A percentile compares a stretch with the other conserved stretches of the same genome.
phyloP scores from a whole-genome alignment of 2,797 vertebrate species.

The Chelon labrosus region DNA sequence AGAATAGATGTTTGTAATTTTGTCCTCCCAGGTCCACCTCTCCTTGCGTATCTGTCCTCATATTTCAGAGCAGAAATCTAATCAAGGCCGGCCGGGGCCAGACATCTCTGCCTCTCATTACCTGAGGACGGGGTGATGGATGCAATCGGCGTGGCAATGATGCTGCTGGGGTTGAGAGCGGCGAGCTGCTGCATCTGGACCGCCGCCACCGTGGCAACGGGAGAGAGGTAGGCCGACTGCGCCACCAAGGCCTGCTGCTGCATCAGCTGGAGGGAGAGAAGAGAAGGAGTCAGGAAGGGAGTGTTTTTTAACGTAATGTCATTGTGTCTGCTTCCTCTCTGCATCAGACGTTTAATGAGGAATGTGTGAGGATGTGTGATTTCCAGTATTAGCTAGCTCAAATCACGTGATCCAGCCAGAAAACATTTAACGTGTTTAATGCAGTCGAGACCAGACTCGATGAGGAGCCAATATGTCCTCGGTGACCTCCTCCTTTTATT shows the following conservation, averaged over 20 bases:
- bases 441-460: constrained; percentile 19
- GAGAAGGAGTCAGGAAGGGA: not conserved
- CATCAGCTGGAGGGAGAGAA: constrained; percentile 85
- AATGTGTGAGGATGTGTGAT: constrained; percentile 2
- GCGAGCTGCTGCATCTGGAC: constrained; percentile 97
- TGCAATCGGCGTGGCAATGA: constrained; percentile 92
- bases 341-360: not conserved
- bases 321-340: not conserved
- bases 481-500: constrained; percentile 28
- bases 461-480: constrained; percentile 18
- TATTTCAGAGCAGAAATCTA: constrained; percentile 77
- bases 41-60: constrained; percentile 61
- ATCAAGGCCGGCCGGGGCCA: constrained; percentile 61
- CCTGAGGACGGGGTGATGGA: constrained; percentile 88
- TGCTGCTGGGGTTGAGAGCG: constrained; percentile 92
- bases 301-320: constrained; percentile 9
- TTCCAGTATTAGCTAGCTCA: constrained; percentile 14
- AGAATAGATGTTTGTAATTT: constrained; percentile 60
- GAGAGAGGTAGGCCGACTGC: constrained; percentile 96
- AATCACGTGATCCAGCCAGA: constrained; percentile 7
- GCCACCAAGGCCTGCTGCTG: constrained; percentile 97
- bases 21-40: constrained; percentile 53
- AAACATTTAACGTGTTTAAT: constrained; percentile 35
- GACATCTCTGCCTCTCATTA: constrained; percentile 73
- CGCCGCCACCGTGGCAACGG: constrained; percentile 93